Percentiles rank a stretch among this genome's conserved stretches.
Conservation (phyloP, 2,113 vertebrate genomes). For the Lycocorax pyrrhopterus region DNA sequence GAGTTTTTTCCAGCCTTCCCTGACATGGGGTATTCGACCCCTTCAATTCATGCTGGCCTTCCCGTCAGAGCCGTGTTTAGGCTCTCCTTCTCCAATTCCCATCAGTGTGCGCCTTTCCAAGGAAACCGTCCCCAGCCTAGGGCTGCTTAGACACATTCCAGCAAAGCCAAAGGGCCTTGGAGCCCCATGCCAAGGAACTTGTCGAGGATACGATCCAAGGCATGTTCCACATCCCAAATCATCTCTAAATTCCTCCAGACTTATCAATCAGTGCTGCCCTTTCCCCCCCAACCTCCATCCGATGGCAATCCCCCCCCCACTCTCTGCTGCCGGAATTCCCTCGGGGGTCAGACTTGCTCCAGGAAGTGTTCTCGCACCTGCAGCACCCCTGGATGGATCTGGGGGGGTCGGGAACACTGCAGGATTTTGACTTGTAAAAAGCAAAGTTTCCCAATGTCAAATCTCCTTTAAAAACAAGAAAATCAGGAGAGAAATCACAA, state of each 20-base stretch:
- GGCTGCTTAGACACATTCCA: neutral
- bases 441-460: neutral
- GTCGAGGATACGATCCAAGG: neutral
- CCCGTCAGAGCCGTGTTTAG: neutral
- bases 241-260: neutral
- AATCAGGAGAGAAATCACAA: rapidly evolving
- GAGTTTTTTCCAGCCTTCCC: neutral
- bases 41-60: rapidly evolving
- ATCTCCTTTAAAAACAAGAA: neutral
- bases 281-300: neutral
- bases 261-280: neutral
- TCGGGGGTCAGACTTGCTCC: rapidly evolving
- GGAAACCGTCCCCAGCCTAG: rapidly evolving
- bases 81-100: neutral
- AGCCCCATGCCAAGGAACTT: neutral
- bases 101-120: neutral
- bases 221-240: neutral
- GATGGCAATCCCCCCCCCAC: neutral
- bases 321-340: neutral
- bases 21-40: neutral
- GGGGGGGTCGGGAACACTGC: rapidly evolving
- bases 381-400: neutral
- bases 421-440: neutral
- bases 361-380: neutral
- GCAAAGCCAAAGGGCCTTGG: neutral